Percentiles rank a stretch among this genome's conserved stretches.
These are phyloP conservation scores for Illadopsis cleaveri DNA, from an alignment of 2,113 vertebrate genomes.

Conservation along the genomic window DNA sequence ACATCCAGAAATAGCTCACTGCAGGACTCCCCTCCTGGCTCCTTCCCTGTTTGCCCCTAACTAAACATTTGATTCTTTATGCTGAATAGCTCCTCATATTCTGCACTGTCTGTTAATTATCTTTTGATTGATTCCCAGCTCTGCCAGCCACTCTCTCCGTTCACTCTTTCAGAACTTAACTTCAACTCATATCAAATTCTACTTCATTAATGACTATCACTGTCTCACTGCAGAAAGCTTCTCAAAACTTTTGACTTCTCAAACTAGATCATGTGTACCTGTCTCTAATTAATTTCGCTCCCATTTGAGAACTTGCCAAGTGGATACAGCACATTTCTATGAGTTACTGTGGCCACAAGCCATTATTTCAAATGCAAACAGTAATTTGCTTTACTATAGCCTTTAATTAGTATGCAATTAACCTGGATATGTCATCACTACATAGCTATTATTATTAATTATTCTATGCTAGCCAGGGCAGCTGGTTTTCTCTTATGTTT, in stretches of 20 bases:
- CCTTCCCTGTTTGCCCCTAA: not conserved
- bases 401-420: constrained; percentile 63
- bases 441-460: constrained; percentile 55
- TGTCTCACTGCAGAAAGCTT: not conserved
- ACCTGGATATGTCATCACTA: constrained; percentile 56
- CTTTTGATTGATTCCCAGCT: constrained; percentile 36
- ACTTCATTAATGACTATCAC: not conserved
- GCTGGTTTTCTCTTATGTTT: constrained; percentile 24
- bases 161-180: constrained; percentile 2
- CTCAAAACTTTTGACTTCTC: constrained; percentile 12
- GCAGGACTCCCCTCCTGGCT: not conserved
- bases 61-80: not conserved
- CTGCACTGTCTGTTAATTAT: not conserved
- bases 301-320: constrained; percentile 20
- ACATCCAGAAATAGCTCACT: not conserved
- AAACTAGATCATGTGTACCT: not conserved
- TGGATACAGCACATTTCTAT: not conserved
- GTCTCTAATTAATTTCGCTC: constrained; percentile 18
- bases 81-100: not conserved
- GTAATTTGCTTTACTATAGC: constrained; percentile 38
- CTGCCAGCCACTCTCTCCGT: not conserved
- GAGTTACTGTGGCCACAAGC: not conserved
- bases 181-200: not conserved
- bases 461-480: constrained; percentile 20
- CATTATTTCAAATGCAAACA: constrained; percentile 54